Evolutionary conservation across 2,113 vertebrate genomes (phyloP).

Genomic region (Naja naja): DNA sequence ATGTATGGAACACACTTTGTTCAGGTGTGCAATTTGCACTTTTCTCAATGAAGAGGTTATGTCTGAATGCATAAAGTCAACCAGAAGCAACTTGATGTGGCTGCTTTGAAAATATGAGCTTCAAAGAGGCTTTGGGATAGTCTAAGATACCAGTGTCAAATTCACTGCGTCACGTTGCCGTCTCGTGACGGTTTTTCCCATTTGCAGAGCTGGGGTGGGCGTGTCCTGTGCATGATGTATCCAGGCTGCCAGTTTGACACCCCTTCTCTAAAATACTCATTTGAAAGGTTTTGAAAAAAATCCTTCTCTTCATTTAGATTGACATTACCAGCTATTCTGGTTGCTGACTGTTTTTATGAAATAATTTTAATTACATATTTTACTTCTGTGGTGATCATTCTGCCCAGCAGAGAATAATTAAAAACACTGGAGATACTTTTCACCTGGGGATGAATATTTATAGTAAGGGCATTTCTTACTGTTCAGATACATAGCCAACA

Average conservation of each 20-base stretch:
- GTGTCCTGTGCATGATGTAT: no score
- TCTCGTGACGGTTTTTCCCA: no score
- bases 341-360: not conserved
- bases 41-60: not conserved
- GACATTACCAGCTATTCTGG: not conserved
- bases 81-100: not conserved
- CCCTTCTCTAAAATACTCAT: not conserved
- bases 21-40: not conserved
- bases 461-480: not conserved
- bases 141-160: not conserved
- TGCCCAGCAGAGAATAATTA: not conserved
- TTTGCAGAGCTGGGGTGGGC: no score
- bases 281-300: not conserved
- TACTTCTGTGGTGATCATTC: not conserved
- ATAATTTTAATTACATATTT: not conserved
- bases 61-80: not conserved
- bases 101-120: not conserved
- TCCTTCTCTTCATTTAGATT: not conserved
- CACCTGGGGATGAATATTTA: not conserved
- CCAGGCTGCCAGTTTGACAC: no score
- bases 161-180: rapidly evolving
- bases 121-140: not conserved
- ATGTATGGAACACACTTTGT: not conserved
- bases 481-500: not conserved
- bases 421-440: not conserved